Conservation (phyloP, 2,797 vertebrate genomes). For the Anisognathus igniventris region DNA sequence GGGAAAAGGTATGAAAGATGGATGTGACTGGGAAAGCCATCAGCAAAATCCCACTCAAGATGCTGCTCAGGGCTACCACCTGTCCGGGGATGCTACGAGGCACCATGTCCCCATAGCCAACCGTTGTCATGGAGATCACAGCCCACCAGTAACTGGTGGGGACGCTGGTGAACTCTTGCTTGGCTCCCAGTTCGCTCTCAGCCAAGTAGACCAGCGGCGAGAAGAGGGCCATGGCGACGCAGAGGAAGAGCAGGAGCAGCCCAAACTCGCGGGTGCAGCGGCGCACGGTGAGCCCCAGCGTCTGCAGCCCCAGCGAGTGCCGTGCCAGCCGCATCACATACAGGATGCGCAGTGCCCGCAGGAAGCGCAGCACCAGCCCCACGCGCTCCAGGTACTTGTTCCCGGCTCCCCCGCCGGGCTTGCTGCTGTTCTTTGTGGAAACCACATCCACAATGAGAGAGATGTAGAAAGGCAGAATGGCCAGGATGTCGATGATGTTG, state of each 20-base stretch:
- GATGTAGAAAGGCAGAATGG: slow-evolving; percentile 93
- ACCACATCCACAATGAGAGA: slow-evolving; percentile 87
- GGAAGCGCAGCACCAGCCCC: slow-evolving; percentile 88
- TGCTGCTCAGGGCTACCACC: slow-evolving; percentile 95
- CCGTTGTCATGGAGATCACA: slow-evolving; percentile 97
- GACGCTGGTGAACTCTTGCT: slow-evolving; percentile 94
- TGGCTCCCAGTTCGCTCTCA: slow-evolving; percentile 92
- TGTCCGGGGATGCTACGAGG: slow-evolving; percentile 94
- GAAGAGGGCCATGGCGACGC: slow-evolving; percentile 94
- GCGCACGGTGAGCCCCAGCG: slow-evolving; percentile 87
- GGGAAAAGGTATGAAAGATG: slow-evolving; percentile 97
- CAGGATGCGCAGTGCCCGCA: slow-evolving; percentile 90
- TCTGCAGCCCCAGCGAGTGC: slow-evolving; percentile 91
- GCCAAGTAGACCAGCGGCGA: slow-evolving; percentile 90
- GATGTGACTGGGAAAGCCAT: slow-evolving; percentile 97
- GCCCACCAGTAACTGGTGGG: slow-evolving; percentile 98
- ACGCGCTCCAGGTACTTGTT: slow-evolving; percentile 93
- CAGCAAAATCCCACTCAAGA: slow-evolving; percentile 94
- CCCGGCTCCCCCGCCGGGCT: slow-evolving; percentile 74
- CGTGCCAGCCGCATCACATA: slow-evolving; percentile 93
- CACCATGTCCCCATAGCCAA: slow-evolving; percentile 98
- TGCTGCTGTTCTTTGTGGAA: slow-evolving; percentile 68
- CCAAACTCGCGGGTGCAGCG: slow-evolving; percentile 92
- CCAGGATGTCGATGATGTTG: slow-evolving; percentile 91
- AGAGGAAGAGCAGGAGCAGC: slow-evolving; percentile 90